phyloP scores from a whole-genome alignment of 2,888 invertebrate genomes.

The Acronicta alni region DNA sequence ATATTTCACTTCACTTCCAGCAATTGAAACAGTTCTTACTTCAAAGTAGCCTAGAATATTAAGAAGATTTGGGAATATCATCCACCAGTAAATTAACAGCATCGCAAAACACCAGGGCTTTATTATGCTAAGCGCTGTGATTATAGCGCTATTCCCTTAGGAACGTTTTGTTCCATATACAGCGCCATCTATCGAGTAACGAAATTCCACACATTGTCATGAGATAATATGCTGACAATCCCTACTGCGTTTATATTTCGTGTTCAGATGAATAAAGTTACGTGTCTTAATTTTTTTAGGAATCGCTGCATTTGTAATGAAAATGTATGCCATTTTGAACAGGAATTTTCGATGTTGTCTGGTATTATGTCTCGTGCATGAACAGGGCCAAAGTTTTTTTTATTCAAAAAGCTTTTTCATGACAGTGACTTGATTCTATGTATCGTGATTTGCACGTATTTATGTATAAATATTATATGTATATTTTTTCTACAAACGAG shows the following conservation, averaged over 20 bases:
- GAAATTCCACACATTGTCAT: constrained; percentile 24
- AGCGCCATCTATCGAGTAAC: constrained; percentile 16
- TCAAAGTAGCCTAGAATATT: no score
- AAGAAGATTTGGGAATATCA: neutral
- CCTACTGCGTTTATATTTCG: constrained; percentile 10
- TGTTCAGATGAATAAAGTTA: constrained; percentile 5
- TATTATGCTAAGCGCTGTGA: constrained; percentile 31
- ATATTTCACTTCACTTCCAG: no score
- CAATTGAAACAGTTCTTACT: no score
- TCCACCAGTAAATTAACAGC: constrained; percentile 45
- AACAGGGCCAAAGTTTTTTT: no score
- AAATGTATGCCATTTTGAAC: neutral
- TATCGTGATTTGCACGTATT: no score
- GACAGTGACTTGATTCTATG: no score
- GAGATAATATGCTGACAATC: constrained; percentile 10
- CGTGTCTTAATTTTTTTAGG: neutral
- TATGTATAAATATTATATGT: no score
- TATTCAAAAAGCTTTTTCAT: no score
- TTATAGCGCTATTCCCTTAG: constrained; percentile 41
- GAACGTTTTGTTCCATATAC: constrained; percentile 38
- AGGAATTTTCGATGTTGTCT: neutral
- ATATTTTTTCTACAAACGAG: no score
- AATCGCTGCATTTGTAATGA: neutral
- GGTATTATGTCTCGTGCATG: no score
- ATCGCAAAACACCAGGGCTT: constrained; percentile 1